Base-by-base conservation (phyloP, 2,888 invertebrate species). In the Drosophila nigricruria region DNA sequence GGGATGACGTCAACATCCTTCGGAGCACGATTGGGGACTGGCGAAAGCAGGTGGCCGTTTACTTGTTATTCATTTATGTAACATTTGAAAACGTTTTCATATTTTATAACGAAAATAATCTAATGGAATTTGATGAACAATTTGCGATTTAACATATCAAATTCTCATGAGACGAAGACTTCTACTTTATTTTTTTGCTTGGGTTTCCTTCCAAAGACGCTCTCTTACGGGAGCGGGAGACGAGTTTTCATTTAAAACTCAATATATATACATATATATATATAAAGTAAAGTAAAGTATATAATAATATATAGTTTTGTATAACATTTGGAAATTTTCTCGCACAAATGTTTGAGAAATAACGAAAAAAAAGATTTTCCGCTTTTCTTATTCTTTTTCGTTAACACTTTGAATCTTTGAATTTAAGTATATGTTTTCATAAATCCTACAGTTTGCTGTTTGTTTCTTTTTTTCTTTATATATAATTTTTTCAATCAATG, bases 191-290 rank as follows among this genome's bases (percentile, higher is more conserved):
- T 52, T 77, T 63, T 73, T 84, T 67, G 42, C 38, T 77, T 77
- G 79, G 77, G 53, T 71, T 77, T 65, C 80, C 77, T 77, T 77
- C 77, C 77, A 77, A 77, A 79, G 58, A n/a, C 80, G 34, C 25
- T 76, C 49, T 66, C 66, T 38, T 30, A 36, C 45, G 49, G 54
- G 47, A 73, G 27, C 65, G 85, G 79, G 88, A 84, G 88, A 85
- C 76, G 77, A 76, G 68, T 75, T 84, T 84, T 79, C 73, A 87
- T 84, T 87, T 69, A 84, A 84, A 89, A 89, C 89, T 89, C 83
- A 87, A 73, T 56, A 60, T n/a, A n/a, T 34, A 50, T 32, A 74
- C 57, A 59, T 72, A 57, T 50, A 54, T 58, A 45, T 67, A 34
- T 34, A 52, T 52, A 36, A 23, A 34, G 12, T 5, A 30, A 18